Base-by-base conservation (phyloP, 2,888 invertebrate genomes). In the Harpagoxenus sublaevis region DNA sequence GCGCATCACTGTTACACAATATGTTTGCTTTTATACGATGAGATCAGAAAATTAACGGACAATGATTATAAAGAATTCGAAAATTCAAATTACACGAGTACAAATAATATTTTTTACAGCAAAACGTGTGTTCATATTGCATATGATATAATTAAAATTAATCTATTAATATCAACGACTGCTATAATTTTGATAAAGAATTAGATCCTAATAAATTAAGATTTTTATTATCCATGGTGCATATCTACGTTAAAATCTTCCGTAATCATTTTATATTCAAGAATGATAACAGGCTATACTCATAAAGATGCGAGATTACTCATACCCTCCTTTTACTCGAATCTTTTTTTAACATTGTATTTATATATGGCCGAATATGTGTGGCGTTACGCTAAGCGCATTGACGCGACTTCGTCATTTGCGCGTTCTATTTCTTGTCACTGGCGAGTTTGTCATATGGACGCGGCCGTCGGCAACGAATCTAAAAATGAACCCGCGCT, bases 371-470 rank as follows among this genome's bases (percentile, higher is more conserved):
- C 8, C 51, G 18, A 55, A 63, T 77, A 65, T 62, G 35, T 48
- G 31, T 35, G 42, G 62, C 35, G 6, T 82, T 63, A 66, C 53
- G 31, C 39, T 71, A 28, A 83, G 65, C 82, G 63, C 81, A 83
- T 83, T 78, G 79, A 83, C 65, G 83, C 63, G 79, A 79, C 82
- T 83, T 53, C 63, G 79, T 78, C 70, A 77, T 65, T 66, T 78
- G 55, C 53, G 31, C 35, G 18, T 83, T 78, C 75, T 78, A 83
- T 83, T 70, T 81, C 60, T 71, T 60, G 73, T 81, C 79, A 81
- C 48, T 71, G 60, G 73, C 28, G 28, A 60, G 28, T 71, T 71
- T 81, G 79, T 81, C 79, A 81, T 81, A 73, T 71, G 18, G 12
- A 60, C 48, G 39, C 48, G 60, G 48, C 60, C 60, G 79, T 81